A percentile compares a stretch with the other conserved stretches of the same genome.
phyloP scores from a whole-genome alignment of 2,113 vertebrate species.

The Seriola aureovittata region DNA sequence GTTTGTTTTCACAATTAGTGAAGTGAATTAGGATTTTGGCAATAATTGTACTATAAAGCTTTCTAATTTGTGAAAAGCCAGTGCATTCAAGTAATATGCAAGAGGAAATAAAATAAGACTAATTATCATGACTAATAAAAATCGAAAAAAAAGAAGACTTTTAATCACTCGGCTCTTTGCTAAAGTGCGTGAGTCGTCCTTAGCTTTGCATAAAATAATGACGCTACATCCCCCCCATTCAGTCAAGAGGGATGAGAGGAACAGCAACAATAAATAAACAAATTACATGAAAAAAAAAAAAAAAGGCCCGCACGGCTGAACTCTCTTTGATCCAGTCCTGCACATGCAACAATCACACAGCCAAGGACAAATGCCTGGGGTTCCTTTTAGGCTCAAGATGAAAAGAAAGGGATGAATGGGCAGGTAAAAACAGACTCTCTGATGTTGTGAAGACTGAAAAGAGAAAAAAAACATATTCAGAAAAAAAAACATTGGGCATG shows the following conservation, averaged over 20 bases:
- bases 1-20: not conserved
- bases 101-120: not conserved
- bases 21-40: not conserved
- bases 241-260: slow-evolving; percentile 1
- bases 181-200: not conserved
- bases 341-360: slow-evolving; percentile 29
- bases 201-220: slow-evolving; percentile 12
- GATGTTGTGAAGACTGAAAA: slow-evolving; percentile 35
- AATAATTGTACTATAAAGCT: not conserved
- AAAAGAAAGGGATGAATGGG: slow-evolving; percentile 39
- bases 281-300: not conserved
- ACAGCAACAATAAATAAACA: slow-evolving; percentile 3
- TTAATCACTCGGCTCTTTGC: not conserved
- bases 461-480: slow-evolving; percentile 28
- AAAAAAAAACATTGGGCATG: not conserved
- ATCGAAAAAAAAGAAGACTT: not conserved
- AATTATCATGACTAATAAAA: not conserved
- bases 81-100: not conserved
- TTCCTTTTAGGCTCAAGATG: slow-evolving; percentile 49
- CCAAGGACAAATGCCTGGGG: not conserved
- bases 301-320: not conserved
- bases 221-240: not conserved
- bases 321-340: slow-evolving; percentile 46
- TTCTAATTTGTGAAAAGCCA: slow-evolving; percentile 3
- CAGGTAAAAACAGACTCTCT: slow-evolving; percentile 44